Conservation (phyloP, 2,797 vertebrate species). For the Sebastes diploproa region DNA sequence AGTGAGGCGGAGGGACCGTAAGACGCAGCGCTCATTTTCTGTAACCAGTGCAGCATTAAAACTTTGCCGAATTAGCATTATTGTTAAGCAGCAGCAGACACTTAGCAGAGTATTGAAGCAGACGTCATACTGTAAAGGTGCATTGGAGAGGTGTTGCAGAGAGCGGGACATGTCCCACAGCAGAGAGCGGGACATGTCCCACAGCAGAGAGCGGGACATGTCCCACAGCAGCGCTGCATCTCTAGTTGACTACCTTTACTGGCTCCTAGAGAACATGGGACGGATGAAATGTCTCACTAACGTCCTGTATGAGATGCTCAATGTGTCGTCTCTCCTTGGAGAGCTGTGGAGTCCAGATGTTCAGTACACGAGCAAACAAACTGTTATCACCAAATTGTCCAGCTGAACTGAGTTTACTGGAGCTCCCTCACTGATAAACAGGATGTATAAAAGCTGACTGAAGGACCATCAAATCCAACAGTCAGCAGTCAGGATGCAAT, state of each 20-base stretch:
- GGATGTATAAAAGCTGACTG: not conserved
- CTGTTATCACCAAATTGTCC: not conserved
- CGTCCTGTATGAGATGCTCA: not conserved
- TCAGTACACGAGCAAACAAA: not conserved
- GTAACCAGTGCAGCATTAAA: too few relatives aligned
- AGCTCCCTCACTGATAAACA: not conserved
- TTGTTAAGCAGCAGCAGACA: not conserved
- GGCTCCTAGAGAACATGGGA: not conserved
- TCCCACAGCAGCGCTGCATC: not conserved
- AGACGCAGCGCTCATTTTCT: too few relatives aligned
- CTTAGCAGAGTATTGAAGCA: not conserved
- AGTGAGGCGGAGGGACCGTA: too few relatives aligned
- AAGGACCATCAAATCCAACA: not conserved
- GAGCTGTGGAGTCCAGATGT: not conserved
- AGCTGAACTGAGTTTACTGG: not conserved
- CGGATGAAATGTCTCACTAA: not conserved
- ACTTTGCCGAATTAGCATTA: not conserved
- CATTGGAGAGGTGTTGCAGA: not conserved
- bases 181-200: too few relatives aligned
- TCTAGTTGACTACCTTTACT: not conserved
- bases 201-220: too few relatives aligned
- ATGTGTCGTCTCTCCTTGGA: not conserved
- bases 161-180: not conserved
- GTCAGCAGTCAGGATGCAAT: not conserved
- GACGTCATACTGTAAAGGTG: not conserved